Evolutionary conservation across 2,113 vertebrate species (phyloP).

Genomic region (Poeciliopsis retropinna): DNA sequence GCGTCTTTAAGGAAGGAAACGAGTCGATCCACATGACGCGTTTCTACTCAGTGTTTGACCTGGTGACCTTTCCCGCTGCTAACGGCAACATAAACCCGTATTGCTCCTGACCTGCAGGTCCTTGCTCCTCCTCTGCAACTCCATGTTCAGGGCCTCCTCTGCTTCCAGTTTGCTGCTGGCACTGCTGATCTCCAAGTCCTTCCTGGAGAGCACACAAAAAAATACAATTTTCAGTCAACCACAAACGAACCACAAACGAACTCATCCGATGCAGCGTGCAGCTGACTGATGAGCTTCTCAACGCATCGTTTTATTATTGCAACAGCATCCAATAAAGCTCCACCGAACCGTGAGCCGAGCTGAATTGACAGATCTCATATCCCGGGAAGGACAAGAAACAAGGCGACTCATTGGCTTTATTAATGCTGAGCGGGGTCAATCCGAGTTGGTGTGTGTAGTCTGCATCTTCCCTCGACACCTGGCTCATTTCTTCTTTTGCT

Average conservation of each 20-base stretch:
- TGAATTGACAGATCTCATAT: slow-evolving; percentile 51
- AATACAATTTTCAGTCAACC: not conserved
- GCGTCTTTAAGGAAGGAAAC: not conserved
- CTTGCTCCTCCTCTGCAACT: slow-evolving; percentile 75
- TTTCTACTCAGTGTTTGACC: not conserved
- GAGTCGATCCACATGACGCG: not conserved
- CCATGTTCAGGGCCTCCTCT: slow-evolving; percentile 74
- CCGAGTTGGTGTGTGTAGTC: not conserved
- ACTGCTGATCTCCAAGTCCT: slow-evolving; percentile 78
- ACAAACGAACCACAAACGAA: too few species aligned
- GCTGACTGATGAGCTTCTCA: not conserved
- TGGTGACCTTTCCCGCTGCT: not conserved
- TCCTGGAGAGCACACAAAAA: slow-evolving; percentile 61
- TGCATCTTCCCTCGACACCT: not conserved
- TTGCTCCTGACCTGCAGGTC: slow-evolving; percentile 75
- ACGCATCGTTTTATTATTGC: not conserved
- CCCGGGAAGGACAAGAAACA: slow-evolving; percentile 16
- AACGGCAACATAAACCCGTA: not conserved
- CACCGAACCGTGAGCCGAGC: not conserved
- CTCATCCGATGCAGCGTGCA: not conserved
- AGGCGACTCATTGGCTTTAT: slow-evolving; percentile 35
- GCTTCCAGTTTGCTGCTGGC: slow-evolving; percentile 74
- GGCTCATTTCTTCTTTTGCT: slow-evolving; percentile 7
- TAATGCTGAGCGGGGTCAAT: not conserved
- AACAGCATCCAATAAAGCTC: slow-evolving; percentile 8